Evolutionary conservation across 2,888 invertebrate genomes (phyloP).

Genomic region (Dolichomitus sp.): DNA sequence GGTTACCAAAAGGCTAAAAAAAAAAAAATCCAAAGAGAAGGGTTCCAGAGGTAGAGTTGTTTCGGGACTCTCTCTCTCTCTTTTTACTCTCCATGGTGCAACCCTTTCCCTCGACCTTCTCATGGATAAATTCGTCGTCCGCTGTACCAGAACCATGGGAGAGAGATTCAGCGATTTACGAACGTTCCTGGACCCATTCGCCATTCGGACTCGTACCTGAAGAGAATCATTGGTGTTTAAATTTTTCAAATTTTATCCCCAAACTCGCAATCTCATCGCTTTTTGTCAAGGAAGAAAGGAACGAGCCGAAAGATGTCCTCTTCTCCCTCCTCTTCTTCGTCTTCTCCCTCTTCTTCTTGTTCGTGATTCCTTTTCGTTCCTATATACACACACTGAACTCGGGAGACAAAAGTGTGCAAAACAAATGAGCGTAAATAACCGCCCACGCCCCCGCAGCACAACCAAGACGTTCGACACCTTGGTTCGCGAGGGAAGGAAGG

Average conservation of each 20-base stretch:
- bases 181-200: slow-evolving; percentile 47
- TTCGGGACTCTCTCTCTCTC: slow-evolving; percentile 48
- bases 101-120: slow-evolving; percentile 49
- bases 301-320: slow-evolving; percentile 11
- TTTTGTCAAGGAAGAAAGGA: background rate
- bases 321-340: slow-evolving; percentile 11
- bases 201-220: slow-evolving; percentile 21
- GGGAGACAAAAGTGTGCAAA: slow-evolving; percentile 76
- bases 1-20: slow-evolving; percentile 72
- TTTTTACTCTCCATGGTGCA: slow-evolving; percentile 8
- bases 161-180: slow-evolving; percentile 70
- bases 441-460: slow-evolving; percentile 76
- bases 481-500: slow-evolving; percentile 35
- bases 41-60: slow-evolving; percentile 69
- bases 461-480: slow-evolving; percentile 80
- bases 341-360: slow-evolving; percentile 4
- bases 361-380: slow-evolving; percentile 1
- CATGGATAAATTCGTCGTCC: slow-evolving; percentile 78
- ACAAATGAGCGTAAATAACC: slow-evolving; percentile 83
- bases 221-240: slow-evolving; percentile 31
- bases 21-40: slow-evolving; percentile 44
- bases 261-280: slow-evolving; percentile 17
- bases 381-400: slow-evolving; percentile 25
- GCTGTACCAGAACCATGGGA: slow-evolving; percentile 55
- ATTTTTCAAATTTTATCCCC: slow-evolving; percentile 21